Conservation (phyloP, 2,797 vertebrate genomes). For the Okamejei kenojei region DNA sequence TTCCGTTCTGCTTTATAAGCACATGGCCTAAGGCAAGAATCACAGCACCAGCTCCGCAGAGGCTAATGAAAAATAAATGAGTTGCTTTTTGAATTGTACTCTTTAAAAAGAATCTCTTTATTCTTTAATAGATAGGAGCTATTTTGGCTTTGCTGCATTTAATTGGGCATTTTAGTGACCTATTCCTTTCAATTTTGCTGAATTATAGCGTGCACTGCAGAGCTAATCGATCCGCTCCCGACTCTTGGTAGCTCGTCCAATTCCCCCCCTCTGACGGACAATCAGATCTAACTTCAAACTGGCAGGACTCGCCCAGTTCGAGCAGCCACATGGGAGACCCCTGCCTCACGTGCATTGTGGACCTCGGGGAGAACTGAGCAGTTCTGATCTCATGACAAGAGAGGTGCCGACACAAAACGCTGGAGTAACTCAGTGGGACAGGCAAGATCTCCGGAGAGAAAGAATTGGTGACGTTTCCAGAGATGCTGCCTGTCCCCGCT, state of each 20-base stretch:
- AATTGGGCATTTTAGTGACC: conserved; percentile 1
- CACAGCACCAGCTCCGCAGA: conserved; percentile 11
- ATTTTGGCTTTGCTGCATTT: background rate
- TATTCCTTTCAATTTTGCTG: conserved; percentile 3
- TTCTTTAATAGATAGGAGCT: conserved; percentile 33
- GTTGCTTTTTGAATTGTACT: conserved; percentile 5
- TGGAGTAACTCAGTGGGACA: too few species aligned
- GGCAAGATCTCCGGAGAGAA: too few species aligned
- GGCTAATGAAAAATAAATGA: conserved; percentile 34
- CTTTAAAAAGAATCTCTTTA: conserved; percentile 36
- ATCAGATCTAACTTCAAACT: background rate
- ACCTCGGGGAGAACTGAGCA: background rate
- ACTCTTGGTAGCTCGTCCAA: background rate
- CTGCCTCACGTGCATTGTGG: background rate
- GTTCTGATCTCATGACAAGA: background rate
- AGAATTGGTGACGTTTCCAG: too few species aligned
- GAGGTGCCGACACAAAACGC: too few species aligned
- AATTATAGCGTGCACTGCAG: background rate
- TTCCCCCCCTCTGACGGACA: too few species aligned
- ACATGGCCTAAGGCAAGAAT: background rate
- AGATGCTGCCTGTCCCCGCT: too few species aligned
- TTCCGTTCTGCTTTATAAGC: conserved; percentile 24
- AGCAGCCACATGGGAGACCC: background rate
- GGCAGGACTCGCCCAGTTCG: background rate
- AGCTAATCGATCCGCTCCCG: background rate